These are phyloP conservation scores for Oostethus manadensis DNA, from an alignment of 2,113 vertebrate species.

Conservation along the genomic window DNA sequence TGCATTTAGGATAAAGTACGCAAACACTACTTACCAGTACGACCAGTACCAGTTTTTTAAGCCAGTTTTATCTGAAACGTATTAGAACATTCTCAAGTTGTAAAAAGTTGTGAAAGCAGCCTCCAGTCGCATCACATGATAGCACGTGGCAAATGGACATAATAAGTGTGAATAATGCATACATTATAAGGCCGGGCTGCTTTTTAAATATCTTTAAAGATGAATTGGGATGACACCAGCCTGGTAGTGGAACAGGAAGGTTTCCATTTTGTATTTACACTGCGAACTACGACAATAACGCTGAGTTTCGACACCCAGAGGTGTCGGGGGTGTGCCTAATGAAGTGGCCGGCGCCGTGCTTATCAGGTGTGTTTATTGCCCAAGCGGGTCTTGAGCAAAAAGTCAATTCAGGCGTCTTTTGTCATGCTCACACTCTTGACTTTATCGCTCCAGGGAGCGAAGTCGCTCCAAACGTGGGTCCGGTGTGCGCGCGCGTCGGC, in stretches of 20 bases:
- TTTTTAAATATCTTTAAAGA: no score
- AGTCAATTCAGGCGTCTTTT: not conserved
- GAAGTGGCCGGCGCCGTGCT: not conserved
- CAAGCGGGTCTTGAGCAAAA: not conserved
- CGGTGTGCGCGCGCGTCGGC: conserved; percentile 5
- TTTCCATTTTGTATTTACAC: no score
- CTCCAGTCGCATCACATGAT: not conserved
- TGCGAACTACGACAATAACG: no score
- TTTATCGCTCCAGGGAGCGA: not conserved
- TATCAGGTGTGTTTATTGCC: not conserved
- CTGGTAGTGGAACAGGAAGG: no score
- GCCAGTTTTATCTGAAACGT: no score
- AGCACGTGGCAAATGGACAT: not conserved
- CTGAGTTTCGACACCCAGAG: no score
- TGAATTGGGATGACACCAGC: no score
- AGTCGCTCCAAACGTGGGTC: not conserved
- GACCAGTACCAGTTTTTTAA: no score
- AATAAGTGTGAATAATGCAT: not conserved
- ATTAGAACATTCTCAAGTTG: no score
- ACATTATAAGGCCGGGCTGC: not conserved
- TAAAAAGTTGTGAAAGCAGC: not conserved
- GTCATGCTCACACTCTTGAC: conserved; percentile 3
- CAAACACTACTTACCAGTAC: no score
- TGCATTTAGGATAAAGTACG: no score
- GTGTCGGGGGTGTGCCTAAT: not conserved